These are phyloP conservation scores for Xiphorhynchus erythropygius DNA, from an alignment of 2,797 vertebrate genomes.

Conservation along the genomic window DNA sequence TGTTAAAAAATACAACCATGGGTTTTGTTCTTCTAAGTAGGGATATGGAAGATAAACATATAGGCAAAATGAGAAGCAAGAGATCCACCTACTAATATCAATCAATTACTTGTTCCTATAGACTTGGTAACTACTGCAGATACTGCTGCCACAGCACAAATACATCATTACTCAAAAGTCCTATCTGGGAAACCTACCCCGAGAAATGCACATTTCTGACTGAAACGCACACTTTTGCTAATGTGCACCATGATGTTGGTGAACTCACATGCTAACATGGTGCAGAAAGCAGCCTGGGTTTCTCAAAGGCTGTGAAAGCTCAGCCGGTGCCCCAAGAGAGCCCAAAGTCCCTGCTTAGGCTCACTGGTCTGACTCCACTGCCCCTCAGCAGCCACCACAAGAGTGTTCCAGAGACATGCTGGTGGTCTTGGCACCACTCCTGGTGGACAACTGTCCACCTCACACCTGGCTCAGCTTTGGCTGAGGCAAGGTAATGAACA, in stretches of 20 bases:
- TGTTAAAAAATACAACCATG: neutral
- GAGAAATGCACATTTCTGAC: neutral
- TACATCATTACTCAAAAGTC: neutral
- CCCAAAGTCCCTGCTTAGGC: neutral
- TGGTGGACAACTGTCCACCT: constrained; percentile 49
- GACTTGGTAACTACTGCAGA: neutral
- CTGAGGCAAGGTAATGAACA: neutral
- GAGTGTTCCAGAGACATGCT: constrained; percentile 19
- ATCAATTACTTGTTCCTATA: neutral
- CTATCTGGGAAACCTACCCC: neutral
- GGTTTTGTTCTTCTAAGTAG: neutral
- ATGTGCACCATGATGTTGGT: accelerated
- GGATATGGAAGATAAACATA: neutral
- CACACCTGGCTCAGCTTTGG: constrained; percentile 45
- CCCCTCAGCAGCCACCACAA: neutral
- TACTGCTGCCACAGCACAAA: neutral
- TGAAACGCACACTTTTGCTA: accelerated
- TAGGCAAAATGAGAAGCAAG: neutral
- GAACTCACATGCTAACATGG: accelerated
- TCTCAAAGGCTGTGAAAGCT: neutral
- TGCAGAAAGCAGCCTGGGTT: neutral
- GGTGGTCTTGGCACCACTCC: constrained; percentile 39
- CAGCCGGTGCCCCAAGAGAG: neutral
- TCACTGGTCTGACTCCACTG: neutral
- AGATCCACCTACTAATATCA: neutral